Percentiles rank a stretch among this genome's conserved stretches.
Evolutionary conservation across 35 echinoderm and acorn worm genomes (phyloP).

Genomic region (Diadema setosum): DNA sequence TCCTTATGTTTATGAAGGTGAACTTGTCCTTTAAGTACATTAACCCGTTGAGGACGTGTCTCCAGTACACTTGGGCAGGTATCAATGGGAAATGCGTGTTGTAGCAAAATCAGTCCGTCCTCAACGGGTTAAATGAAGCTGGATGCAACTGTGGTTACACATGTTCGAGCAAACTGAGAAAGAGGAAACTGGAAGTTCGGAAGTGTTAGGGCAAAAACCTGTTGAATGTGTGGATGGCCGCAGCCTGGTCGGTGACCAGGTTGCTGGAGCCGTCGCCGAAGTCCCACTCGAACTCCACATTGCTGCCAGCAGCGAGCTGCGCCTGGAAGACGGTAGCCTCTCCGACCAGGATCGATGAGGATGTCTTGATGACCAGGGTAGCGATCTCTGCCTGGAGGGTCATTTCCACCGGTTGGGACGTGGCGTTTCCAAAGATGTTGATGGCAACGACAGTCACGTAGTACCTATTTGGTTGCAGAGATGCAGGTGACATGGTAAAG

Average conservation of each 20-base stretch:
- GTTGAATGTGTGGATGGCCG: constrained; percentile 52
- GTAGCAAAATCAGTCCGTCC: no score
- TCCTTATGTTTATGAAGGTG: no score
- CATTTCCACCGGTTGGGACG: constrained; percentile 57
- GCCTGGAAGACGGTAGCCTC: constrained; percentile 2
- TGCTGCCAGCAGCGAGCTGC: constrained; percentile 41
- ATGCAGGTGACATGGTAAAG: not conserved
- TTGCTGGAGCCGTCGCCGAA: constrained; percentile 64
- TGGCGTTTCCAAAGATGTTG: constrained; percentile 63
- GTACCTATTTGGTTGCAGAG: constrained; percentile 32
- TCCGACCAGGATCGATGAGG: constrained; percentile 24
- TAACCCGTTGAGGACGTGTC: no score
- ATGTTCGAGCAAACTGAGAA: no score
- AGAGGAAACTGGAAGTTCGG: no score
- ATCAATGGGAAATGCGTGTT: no score
- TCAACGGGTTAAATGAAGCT: no score
- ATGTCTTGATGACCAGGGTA: not conserved
- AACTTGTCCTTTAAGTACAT: no score
- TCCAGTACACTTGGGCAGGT: no score
- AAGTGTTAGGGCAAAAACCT: no score
- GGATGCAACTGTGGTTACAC: no score
- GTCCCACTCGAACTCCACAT: constrained; percentile 65
- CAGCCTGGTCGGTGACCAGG: not conserved
- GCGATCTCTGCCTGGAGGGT: constrained; percentile 42
- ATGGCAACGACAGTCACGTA: constrained; percentile 59